Conservation (phyloP, 2,797 vertebrate genomes). For the Premnoplex brunnescens region DNA sequence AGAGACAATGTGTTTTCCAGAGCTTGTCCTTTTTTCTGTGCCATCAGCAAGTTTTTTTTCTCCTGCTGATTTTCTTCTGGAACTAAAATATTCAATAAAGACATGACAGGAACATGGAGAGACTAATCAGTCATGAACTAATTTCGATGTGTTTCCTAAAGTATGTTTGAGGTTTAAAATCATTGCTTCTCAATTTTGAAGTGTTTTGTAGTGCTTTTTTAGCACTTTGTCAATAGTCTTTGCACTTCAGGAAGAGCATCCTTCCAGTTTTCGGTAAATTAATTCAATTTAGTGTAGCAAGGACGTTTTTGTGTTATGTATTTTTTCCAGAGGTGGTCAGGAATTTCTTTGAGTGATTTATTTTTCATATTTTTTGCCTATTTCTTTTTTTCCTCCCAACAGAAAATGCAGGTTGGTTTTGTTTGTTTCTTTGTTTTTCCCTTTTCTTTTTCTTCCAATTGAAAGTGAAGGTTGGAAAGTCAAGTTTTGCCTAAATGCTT, state of each 20-base stretch:
- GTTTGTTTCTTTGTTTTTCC: not conserved
- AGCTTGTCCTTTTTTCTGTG: not conserved
- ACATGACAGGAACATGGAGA: not conserved
- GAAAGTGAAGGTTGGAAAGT: not conserved
- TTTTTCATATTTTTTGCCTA: not conserved
- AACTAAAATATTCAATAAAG: not conserved
- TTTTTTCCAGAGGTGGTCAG: not conserved
- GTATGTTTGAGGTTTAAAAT: not conserved
- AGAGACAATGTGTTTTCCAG: not conserved
- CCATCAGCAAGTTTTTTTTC: not conserved
- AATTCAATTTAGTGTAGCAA: not conserved
- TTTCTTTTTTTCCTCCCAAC: too few relatives aligned
- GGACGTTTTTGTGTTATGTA: not conserved
- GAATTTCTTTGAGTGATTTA: not conserved
- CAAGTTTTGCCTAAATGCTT: not conserved
- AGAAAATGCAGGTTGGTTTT: not conserved
- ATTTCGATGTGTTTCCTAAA: not conserved
- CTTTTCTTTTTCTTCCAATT: not conserved
- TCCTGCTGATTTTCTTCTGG: not conserved
- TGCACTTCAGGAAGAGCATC: not conserved
- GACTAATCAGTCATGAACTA: not conserved
- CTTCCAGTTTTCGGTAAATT: not conserved
- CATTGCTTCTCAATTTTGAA: not conserved
- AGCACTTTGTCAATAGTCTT: not conserved
- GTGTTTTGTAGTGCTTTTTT: not conserved